Base-by-base conservation (phyloP, 2,797 vertebrate species). In the Protosalanx chinensis region DNA sequence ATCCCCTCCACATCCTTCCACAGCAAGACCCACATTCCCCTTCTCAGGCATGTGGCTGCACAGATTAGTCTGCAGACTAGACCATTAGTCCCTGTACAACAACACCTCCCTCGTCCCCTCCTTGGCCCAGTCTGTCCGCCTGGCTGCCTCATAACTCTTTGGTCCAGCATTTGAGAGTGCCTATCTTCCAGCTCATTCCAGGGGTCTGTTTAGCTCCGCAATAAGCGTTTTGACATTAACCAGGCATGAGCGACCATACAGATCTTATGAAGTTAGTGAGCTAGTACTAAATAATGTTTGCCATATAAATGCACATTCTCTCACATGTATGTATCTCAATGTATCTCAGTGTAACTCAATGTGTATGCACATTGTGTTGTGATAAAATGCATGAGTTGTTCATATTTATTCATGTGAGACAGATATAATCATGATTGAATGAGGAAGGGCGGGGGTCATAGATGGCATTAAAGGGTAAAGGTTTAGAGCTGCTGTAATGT, bases 401-500 rank as follows among this genome's bases (percentile, higher is more conserved):
- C 29, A 32, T 13, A 32, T 61, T 3, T 32, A 30, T 66, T 56
- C 51, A 16, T 33, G 49, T 32, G 32, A 23, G 4, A 8, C 53
- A 1, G 56, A 35, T 57, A 32, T 20, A 59, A 35, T 32, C 32
- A 12, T 69, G 68, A 60, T 41, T 60, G 33, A 59, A 51, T 37
- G 27, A 59, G n/a, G 32, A 12, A 37, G 57, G 35, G 56, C n/a
- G 33, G 0, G 23, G 33, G 57, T 60, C 41, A 6, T 32, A 64
- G 51, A 51, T 27, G 32, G 62, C 59, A n/a, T 49, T 46, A 56
- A 64, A 64, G 8, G 12, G 61, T 72, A 62, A 62, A 32, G 57
- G 41, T 68, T 68, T 67, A 33, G 27, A 61, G 53, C 23, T 59
- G 66, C 13, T 27, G 32, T 71, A 33, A 68, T 63, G 13, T 67